phyloP scores from a whole-genome alignment of 2,888 invertebrate species.

The Drosophila anomelani region DNA sequence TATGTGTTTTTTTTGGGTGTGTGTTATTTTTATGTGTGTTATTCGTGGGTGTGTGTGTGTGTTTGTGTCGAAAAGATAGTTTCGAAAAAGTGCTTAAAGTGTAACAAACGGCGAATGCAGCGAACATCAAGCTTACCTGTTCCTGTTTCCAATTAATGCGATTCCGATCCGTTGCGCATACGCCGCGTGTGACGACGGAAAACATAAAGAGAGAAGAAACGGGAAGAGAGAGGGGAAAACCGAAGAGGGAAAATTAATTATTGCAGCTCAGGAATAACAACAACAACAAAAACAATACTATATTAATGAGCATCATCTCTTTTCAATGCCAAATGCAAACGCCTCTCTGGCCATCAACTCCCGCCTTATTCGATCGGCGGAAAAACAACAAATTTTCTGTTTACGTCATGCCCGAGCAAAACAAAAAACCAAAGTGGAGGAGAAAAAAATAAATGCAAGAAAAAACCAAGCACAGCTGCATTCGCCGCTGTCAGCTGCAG shows the following conservation, averaged over 20 bases:
- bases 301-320: slow-evolving; percentile 64
- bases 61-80: slow-evolving; percentile 67
- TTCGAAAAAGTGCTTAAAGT: slow-evolving; percentile 77
- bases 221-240: slow-evolving; percentile 23
- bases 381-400: slow-evolving; percentile 56
- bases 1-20: slow-evolving; percentile 47
- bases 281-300: slow-evolving; percentile 4
- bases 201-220: slow-evolving; percentile 6
- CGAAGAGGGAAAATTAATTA: slow-evolving; percentile 44
- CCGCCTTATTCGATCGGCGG: slow-evolving; percentile 8
- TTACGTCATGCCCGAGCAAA: slow-evolving; percentile 78
- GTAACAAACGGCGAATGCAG: slow-evolving; percentile 68
- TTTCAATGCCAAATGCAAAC: slow-evolving; percentile 69
- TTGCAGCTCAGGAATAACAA: slow-evolving; percentile 1
- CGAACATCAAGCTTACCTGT: slow-evolving; percentile 72
- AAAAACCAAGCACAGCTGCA: slow-evolving; percentile 59
- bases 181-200: slow-evolving; percentile 36
- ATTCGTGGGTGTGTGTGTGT: slow-evolving; percentile 26
- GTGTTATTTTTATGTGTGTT: slow-evolving; percentile 33
- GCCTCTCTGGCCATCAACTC: slow-evolving; percentile 66
- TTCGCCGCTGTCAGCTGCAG: slow-evolving; percentile 61
- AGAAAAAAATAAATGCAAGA: slow-evolving; percentile 27
- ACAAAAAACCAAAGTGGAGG: slow-evolving; percentile 66
- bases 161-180: slow-evolving; percentile 42
- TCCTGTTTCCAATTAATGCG: slow-evolving; percentile 60